Base-by-base conservation (phyloP, 1,140 invertebrate genomes). In the Mycetomoellerius zeteki region DNA sequence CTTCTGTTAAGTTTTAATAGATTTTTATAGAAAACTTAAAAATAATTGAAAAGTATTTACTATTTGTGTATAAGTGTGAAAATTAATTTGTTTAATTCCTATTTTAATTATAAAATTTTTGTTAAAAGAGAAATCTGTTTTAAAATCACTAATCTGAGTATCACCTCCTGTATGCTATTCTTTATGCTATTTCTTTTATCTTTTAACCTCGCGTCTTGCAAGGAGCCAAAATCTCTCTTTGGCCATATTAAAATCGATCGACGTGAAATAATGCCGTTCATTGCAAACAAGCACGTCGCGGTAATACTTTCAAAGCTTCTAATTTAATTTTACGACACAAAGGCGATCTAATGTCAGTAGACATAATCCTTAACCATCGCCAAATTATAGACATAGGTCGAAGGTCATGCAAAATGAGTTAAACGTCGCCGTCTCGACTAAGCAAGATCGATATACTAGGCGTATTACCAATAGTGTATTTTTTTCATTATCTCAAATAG, bases 351-450 rank as follows among this genome's bases (percentile, higher is more conserved):
- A 84, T 54, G 19, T 54, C 69, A 50, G 54, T 47, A 4, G 54
- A 73, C 19, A 60, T 73, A 73, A 84, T 73, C 80, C 30, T 84
- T 84, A 84, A 84, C 67, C 58, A 82, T 82, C 24, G 2, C 12
- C 80, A 19, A 84, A 47, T 72, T 3, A 56, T 75, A 72, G 50
- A 14, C 56, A 78, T 78, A 64, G 85, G 77, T 89, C 85, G 33
- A 84, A 90, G 72, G 76, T 89, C 84, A 56, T 27, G 72, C n/a
- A 27, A 86, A 60, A 62, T 24, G 19, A 89, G 84, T 72, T 81
- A 80, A 78, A 56, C 37, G 24, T 10, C 62, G 27, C n/a, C 50
- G 24, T 37, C 37, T 77, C 21, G 21, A 47, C 21, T 47, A n/a
- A 86, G 52, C 47, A 65, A 86, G 76, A 71, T 84, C 85, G 52